Evolutionary conservation across 1,140 invertebrate species (phyloP).

Genomic region (Zelostemma sp.): DNA sequence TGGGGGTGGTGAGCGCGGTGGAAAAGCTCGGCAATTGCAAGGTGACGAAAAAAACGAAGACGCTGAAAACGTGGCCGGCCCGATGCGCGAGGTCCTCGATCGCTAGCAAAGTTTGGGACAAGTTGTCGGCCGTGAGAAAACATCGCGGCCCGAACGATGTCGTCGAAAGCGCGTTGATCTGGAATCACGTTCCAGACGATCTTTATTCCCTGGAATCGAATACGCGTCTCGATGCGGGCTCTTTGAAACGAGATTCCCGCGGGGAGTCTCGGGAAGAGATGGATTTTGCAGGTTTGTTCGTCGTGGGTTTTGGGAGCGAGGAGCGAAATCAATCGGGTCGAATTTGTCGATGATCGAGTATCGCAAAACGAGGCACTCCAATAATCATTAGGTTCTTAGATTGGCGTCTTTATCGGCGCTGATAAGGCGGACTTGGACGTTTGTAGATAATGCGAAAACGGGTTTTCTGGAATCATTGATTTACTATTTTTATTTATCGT

Average conservation of each 20-base stretch:
- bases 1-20: constrained; percentile 25
- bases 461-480: no score
- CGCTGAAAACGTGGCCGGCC: constrained; percentile 28
- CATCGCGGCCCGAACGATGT: constrained; percentile 37
- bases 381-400: background rate
- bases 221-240: background rate
- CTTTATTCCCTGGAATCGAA: background rate
- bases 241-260: background rate
- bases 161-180: constrained; percentile 20
- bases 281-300: background rate
- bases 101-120: constrained; percentile 57
- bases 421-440: no score
- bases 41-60: constrained; percentile 44
- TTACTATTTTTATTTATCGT: no score
- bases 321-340: no score
- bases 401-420: no score
- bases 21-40: constrained; percentile 45
- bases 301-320: no score
- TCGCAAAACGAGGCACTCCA: background rate
- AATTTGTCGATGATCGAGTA: no score
- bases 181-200: background rate
- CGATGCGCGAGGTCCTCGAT: constrained; percentile 37
- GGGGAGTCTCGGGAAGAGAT: background rate
- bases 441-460: no score
- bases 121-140: constrained; percentile 49